These are phyloP conservation scores for Vesta saturnalis DNA, from an alignment of 2,888 invertebrate genomes.

Conservation along the genomic window DNA sequence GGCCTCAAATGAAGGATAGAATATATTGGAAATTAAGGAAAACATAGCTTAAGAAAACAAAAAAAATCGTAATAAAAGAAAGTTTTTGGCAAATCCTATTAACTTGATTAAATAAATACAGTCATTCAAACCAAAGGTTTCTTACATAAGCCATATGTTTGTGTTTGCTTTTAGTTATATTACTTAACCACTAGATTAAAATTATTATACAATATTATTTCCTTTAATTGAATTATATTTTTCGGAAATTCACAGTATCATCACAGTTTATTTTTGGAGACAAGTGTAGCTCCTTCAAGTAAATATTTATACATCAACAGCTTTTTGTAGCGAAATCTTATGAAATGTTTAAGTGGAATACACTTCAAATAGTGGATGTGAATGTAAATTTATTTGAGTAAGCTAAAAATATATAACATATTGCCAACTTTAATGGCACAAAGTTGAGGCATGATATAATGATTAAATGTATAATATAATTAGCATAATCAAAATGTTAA, in stretches of 20 bases:
- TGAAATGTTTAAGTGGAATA: not conserved
- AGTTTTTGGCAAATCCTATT: slow-evolving; percentile 19
- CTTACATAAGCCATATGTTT: slow-evolving; percentile 10
- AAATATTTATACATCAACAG: not conserved
- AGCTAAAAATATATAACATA: slow-evolving; percentile 36
- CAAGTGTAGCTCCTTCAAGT: not conserved
- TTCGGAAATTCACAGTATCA: not conserved
- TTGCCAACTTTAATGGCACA: slow-evolving; percentile 31
- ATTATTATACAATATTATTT: not conserved
- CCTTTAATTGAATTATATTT: too few relatives aligned
- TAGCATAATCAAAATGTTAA: not conserved
- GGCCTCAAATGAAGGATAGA: slow-evolving; percentile 27
- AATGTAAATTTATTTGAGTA: slow-evolving; percentile 13
- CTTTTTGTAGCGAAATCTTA: slow-evolving; percentile 6
- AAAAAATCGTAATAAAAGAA: slow-evolving; percentile 17
- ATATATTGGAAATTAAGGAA: slow-evolving; percentile 27
- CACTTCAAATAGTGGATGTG: not conserved
- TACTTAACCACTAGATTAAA: not conserved
- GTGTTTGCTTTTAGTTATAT: not conserved
- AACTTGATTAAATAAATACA: slow-evolving; percentile 13
- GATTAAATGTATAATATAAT: slow-evolving; percentile 31
- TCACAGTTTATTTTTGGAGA: not conserved
- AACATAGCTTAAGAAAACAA: slow-evolving; percentile 24
- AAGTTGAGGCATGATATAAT: slow-evolving; percentile 29
- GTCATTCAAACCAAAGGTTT: slow-evolving; percentile 6